Base-by-base conservation (phyloP, 2,797 vertebrate species). In the Platyrinchus mystaceus region DNA sequence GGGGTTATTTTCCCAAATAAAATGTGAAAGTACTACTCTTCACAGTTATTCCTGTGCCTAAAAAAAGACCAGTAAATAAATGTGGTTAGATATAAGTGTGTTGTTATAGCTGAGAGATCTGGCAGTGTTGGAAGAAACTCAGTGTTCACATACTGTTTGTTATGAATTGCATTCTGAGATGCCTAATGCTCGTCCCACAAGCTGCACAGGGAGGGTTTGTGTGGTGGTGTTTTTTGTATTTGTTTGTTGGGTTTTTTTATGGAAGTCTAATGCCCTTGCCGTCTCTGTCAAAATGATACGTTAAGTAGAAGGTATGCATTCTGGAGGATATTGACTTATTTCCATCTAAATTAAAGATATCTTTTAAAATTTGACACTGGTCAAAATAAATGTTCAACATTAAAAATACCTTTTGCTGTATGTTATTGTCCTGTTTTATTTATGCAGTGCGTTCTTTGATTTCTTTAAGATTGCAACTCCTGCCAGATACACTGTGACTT, bases 391-490 rank as follows among this genome's bases (percentile, higher is more conserved):
- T 59, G 68, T 71, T 83, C 30, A 67, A 18, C 32, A 44, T 76
- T 66, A 34, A 75, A 70, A 89, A 44, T 68, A 50, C 7, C 6
- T 79, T 83, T 75, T 63, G 22, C 8, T 90, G 24, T 41, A 26
- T 60, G 24, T 17, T 75, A 22, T 16, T 69, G 52, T 64, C 62
- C 32, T 30, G 4, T 47, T 62, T 77, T 76, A 47, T 84, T 84
- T 64, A 73, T 70, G 5, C 15, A 17, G 11, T 77, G 12, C 81
- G 34, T 91, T 81, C 55, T 94, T 87, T 94, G 74, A 36, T 84
- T 96, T 84, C 73, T 90, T 89, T 67, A 96, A 99, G 99, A 99
- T 99, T 82, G 98, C 99, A 85, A 99, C 99, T 6, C 99, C 99
- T 74, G 99, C 99, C 37, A 97, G 99, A 73, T 99, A 99, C 53